Base-by-base conservation (phyloP, 2,113 vertebrate genomes). In the Myocastor coypus region DNA sequence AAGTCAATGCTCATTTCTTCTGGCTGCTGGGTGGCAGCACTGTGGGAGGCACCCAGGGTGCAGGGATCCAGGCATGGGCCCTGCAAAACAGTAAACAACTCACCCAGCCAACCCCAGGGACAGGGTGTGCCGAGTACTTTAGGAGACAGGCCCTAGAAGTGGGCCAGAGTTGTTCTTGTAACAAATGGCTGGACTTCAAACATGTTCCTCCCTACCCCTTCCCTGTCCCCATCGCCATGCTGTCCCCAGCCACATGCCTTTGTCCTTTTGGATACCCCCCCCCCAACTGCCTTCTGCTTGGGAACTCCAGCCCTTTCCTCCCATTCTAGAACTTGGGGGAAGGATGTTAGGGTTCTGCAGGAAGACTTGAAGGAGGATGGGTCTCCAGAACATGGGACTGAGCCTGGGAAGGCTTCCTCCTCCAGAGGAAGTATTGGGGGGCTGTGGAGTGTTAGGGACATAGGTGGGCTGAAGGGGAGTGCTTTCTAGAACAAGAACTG, bases 81-180 rank as follows among this genome's bases (percentile, higher is more conserved):
- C 78, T 96, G 78, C 92, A 75, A 86, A 73, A 90, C 63, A 34
- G 84, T 95, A 95, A 97, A 96, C 95, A 97, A 92, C 64, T 96
- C 84, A 32, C 4, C 0, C 0, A 55, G 75, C 52, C 2, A 20
- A 50, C 20, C 0, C 0, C 1, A 11, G n/a, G 68, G 89, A 71
- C 77, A 87, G 94, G 91, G 73, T 8, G 20, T 82, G 55, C 84
- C 73, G 59, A 94, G 57, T 59, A 55, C 71, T 97, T 81, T 89
- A 42, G 87, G 19, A 73, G 92, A 50, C 40, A 69, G 71, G 88
- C 73, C 90, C 63, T 2, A 0, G 42, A 85, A 94, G 85, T 83
- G 78, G 20, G 64, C 85, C 10, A 34, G 46, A 71, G 32, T 92
- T 46, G 50, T 89, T 92, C 77, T 75, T 73, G 89, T 94, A 91